Evolutionary conservation across 1,140 invertebrate genomes (phyloP).

Genomic region (Propsilocerus akamusi): DNA sequence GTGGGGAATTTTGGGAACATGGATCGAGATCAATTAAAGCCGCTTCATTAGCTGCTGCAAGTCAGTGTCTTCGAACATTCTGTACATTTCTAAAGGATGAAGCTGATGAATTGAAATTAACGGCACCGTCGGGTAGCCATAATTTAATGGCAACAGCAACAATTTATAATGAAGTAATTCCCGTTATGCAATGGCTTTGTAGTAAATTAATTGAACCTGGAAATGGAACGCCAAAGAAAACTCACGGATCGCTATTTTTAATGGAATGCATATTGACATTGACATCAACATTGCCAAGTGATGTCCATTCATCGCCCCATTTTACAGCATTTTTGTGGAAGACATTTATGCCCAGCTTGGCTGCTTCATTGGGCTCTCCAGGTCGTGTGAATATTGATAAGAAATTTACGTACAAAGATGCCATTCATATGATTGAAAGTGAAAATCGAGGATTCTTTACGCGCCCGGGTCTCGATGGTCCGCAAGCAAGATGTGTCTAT

Average conservation of each 20-base stretch:
- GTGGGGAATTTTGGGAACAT: conserved; percentile 49
- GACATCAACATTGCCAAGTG: conserved; percentile 59
- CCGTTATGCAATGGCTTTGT: conserved; percentile 75
- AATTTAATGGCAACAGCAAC: conserved; percentile 42
- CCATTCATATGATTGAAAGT: conserved; percentile 23
- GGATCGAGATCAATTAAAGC: conserved; percentile 59
- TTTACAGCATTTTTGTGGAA: conserved; percentile 81
- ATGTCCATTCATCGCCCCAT: conserved; percentile 60
- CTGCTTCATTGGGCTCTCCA: conserved; percentile 68
- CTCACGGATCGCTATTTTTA: conserved; percentile 47
- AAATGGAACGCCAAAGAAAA: conserved; percentile 31
- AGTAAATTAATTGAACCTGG: conserved; percentile 59
- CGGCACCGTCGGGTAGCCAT: conserved; percentile 21
- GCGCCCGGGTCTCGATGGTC: conserved; percentile 20
- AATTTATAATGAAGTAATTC: conserved; percentile 78
- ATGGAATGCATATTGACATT: conserved; percentile 73
- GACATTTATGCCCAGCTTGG: conserved; percentile 73
- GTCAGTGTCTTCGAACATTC: conserved; percentile 62
- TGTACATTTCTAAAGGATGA: conserved; percentile 45
- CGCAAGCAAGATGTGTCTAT: conserved; percentile 22
- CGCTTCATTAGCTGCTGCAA: conserved; percentile 62
- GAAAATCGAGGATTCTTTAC: conserved; percentile 23
- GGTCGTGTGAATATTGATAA: conserved; percentile 26
- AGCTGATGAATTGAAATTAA: conserved; percentile 23
- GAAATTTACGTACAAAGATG: conserved; percentile 24